These are phyloP conservation scores for Corythornis madagascariensis DNA, from an alignment of 2,113 vertebrate genomes.

Conservation along the genomic window DNA sequence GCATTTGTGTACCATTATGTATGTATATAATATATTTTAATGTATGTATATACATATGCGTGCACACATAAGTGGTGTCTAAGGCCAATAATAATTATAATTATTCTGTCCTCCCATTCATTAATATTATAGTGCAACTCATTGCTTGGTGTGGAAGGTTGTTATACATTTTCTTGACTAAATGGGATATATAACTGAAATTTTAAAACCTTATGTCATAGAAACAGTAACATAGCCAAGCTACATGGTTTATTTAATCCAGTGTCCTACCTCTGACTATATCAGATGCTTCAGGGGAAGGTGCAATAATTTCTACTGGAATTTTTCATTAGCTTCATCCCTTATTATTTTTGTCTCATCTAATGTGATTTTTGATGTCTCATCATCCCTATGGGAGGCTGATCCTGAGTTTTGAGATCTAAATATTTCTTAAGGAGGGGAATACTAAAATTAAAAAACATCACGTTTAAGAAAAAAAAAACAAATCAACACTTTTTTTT, in stretches of 20 bases:
- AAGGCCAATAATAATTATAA: background rate
- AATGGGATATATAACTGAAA: background rate
- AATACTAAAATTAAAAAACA: background rate
- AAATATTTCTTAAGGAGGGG: background rate
- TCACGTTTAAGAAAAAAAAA: background rate
- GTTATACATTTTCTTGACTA: background rate
- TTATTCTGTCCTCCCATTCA: background rate
- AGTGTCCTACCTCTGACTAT: constrained; percentile 38
- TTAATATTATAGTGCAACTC: background rate
- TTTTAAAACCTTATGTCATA: background rate
- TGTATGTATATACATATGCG: background rate
- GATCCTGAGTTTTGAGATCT: background rate
- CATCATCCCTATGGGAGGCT: background rate
- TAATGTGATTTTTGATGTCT: background rate
- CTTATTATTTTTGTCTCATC: background rate
- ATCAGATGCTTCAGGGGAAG: constrained; percentile 45
- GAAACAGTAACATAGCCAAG: constrained; percentile 8
- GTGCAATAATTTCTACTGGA: constrained; percentile 23
- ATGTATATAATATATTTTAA: background rate
- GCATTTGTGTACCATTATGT: background rate
- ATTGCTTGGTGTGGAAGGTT: background rate
- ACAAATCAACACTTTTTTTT: background rate
- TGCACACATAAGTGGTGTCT: background rate
- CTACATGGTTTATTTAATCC: background rate
- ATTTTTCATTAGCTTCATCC: background rate